Conservation (phyloP, 2,797 vertebrate species). For the Cynopterus sphinx region DNA sequence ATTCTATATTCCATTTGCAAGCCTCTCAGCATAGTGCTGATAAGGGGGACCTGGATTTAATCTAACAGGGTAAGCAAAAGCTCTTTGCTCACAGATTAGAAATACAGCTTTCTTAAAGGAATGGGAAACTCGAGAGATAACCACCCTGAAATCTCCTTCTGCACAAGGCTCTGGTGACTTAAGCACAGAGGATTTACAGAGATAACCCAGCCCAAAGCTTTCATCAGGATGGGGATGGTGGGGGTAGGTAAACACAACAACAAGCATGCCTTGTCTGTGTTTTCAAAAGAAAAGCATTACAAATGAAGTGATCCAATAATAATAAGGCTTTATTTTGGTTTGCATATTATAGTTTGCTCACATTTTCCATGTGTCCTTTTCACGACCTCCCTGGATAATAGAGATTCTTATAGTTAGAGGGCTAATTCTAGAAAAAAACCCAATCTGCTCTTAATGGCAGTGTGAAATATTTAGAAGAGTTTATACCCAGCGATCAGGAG, state of each 20-base stretch:
- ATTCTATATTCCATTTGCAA: conserved; percentile 63
- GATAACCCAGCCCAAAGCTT: background rate
- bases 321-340: background rate
- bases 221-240: too few relatives aligned
- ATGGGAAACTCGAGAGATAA: conserved; percentile 10
- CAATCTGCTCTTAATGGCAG: background rate
- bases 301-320: background rate
- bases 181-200: background rate
- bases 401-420: background rate
- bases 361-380: background rate
- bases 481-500: background rate
- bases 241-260: too few relatives aligned
- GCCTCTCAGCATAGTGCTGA: conserved; percentile 16
- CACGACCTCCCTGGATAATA: background rate
- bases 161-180: background rate
- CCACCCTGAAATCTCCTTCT: conserved; percentile 13
- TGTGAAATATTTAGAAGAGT: background rate
- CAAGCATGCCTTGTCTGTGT: background rate
- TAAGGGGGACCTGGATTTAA: conserved; percentile 70
- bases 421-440: background rate
- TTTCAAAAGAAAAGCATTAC: background rate
- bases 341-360: background rate
- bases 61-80: conserved; percentile 69
- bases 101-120: conserved; percentile 58
- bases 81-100: conserved; percentile 57